A percentile compares a stretch with the other conserved stretches of the same genome.
Evolutionary conservation across 2,113 vertebrate genomes (phyloP).

Genomic region (Orthonyx spaldingii): DNA sequence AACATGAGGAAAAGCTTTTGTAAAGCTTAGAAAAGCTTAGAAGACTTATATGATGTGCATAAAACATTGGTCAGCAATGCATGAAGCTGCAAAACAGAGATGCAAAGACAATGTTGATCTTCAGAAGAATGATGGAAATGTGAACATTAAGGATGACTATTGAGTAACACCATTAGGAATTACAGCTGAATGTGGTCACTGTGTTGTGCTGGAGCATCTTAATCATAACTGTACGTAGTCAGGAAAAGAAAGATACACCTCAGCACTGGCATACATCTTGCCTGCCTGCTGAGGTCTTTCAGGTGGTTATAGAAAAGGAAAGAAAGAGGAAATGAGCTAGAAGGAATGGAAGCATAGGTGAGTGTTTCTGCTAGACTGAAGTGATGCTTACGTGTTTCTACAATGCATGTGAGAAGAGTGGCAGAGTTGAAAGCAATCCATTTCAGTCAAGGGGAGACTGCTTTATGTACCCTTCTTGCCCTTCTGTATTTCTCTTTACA

Average conservation of each 20-base stretch:
- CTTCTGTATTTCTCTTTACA: background rate
- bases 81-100: slow-evolving; percentile 86
- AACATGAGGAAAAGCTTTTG: background rate
- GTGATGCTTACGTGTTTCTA: background rate
- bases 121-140: slow-evolving; percentile 75
- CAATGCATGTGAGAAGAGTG: background rate
- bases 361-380: background rate
- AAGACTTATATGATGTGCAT: slow-evolving; percentile 27
- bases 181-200: slow-evolving; percentile 78
- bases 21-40: background rate
- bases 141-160: slow-evolving; percentile 70
- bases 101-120: slow-evolving; percentile 74
- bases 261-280: background rate
- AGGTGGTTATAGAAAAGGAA: background rate
- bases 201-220: slow-evolving; percentile 79
- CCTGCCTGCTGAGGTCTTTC: background rate
- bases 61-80: slow-evolving; percentile 79
- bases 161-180: slow-evolving; percentile 82
- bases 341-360: background rate
- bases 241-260: background rate
- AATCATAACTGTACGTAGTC: slow-evolving; percentile 75
- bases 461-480: background rate
- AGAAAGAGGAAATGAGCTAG: background rate
- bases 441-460: background rate
- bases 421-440: background rate